phyloP scores from a whole-genome alignment of 2,113 vertebrate genomes.

The Ictalurus furcatus region DNA sequence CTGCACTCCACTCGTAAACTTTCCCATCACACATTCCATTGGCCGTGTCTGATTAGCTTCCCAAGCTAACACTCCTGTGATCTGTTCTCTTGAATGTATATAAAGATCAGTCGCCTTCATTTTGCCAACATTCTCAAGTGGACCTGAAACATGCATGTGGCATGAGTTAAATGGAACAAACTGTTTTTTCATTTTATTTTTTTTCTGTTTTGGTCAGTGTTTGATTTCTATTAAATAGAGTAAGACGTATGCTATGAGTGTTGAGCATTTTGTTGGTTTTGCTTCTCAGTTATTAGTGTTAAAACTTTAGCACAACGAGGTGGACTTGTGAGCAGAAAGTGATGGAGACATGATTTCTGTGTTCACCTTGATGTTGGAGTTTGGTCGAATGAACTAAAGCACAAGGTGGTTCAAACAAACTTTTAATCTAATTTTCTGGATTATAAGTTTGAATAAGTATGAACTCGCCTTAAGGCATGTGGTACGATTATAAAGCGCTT shows the following conservation, averaged over 20 bases:
- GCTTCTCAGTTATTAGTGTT: constrained; percentile 12
- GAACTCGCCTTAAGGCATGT: neutral
- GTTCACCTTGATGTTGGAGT: neutral
- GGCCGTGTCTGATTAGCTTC: constrained; percentile 45
- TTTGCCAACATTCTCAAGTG: constrained; percentile 55
- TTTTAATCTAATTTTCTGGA: neutral
- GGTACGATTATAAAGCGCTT: neutral
- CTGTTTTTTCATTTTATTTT: neutral
- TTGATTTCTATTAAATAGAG: constrained; percentile 49
- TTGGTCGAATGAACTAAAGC: neutral
- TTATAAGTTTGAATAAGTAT: neutral
- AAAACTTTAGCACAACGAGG: constrained; percentile 1
- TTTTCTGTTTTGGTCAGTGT: constrained; percentile 45
- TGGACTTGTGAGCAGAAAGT: neutral
- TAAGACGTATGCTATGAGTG: constrained; percentile 35
- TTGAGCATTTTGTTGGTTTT: neutral
- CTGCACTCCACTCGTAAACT: neutral
- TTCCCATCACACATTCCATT: constrained; percentile 64
- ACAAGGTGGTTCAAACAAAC: neutral
- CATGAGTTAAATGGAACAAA: constrained; percentile 63
- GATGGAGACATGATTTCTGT: neutral
- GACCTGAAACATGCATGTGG: constrained; percentile 76
- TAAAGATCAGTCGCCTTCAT: constrained; percentile 70
- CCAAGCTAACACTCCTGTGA: neutral
- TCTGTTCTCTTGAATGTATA: constrained; percentile 70